Evolutionary conservation across 23 tunicate genomes (phyloP).

Genomic region (Diplosoma virens): DNA sequence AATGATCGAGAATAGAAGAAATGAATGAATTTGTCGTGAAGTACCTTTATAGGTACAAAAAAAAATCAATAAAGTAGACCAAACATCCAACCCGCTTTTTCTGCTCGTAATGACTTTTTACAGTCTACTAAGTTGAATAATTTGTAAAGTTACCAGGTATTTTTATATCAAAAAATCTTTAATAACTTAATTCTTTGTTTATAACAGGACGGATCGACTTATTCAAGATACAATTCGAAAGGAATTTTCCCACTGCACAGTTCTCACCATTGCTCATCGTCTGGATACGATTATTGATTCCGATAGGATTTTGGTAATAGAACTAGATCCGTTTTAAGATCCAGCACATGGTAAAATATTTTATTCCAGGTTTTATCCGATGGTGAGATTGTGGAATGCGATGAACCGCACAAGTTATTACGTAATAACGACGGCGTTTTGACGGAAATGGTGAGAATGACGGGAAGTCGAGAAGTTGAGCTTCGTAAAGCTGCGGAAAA

Average conservation of each 20-base stretch:
- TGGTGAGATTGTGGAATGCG: slow-evolving; percentile 70
- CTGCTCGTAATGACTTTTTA: too few relatives aligned
- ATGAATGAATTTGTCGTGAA: too few relatives aligned
- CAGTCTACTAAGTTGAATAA: too few relatives aligned
- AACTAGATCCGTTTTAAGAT: background rate
- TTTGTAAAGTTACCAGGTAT: too few relatives aligned
- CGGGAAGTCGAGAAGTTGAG: slow-evolving; percentile 19
- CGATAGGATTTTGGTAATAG: slow-evolving; percentile 74
- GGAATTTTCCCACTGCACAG: slow-evolving; percentile 69
- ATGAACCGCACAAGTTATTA: slow-evolving; percentile 58
- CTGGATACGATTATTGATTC: slow-evolving; percentile 87
- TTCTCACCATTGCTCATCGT: slow-evolving; percentile 91
- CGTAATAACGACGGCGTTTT: slow-evolving; percentile 25
- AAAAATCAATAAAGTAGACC: too few relatives aligned
- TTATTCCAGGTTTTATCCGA: slow-evolving; percentile 58
- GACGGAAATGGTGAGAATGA: slow-evolving; percentile 33
- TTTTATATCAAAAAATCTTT: too few relatives aligned
- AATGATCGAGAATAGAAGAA: too few relatives aligned
- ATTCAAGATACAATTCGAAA: slow-evolving; percentile 83
- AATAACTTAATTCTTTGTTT: too few relatives aligned
- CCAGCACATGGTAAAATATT: too few relatives aligned
- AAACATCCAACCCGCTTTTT: too few relatives aligned
- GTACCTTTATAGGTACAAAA: too few relatives aligned
- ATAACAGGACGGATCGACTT: slow-evolving; percentile 83
- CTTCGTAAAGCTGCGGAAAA: slow-evolving; percentile 47